Base-by-base conservation (phyloP, 2,888 invertebrate species). In the Apocheima hispidaria region DNA sequence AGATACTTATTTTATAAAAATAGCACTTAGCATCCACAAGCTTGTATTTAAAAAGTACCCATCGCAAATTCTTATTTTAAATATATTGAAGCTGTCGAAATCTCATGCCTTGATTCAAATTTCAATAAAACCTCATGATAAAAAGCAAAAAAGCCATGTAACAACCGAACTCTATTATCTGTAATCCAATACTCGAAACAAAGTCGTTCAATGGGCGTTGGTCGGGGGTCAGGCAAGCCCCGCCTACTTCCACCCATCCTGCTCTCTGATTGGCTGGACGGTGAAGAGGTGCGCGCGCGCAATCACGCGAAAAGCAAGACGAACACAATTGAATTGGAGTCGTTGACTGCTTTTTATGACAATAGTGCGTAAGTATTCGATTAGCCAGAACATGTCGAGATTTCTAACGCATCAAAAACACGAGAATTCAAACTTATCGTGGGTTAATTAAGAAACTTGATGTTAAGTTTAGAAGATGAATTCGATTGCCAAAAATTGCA, bases 271-370 rank as follows among this genome's bases (percentile, higher is more conserved):
- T 92, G 92, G 92, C 65, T 61, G 76, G 65, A 58, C 53, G 52
- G 67, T 65, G 63, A 63, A 68, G 75, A 68, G 72, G 74, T 74
- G 88, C 86, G 88, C 81, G 71, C 63, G 82, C 87, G 87, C 88
- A 87, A 72, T 75, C 72, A 74, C 73, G 70, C 74, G 72, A 71
- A 72, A 74, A 72, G 61, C 53, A 59, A 82, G 77, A 44, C 55
- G 81, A 85, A 85, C 81, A 81, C 85, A 86, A 88, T 89, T 84
- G 82, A 90, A 87, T 84, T 83, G 84, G 83, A 78, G 79, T 79
- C 75, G 79, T 81, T 77, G 52, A 83, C 81, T 79, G 73, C 78
- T 80, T 83, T 83, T 85, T 85, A 83, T 81, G 79, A 77, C 79
- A 77, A 79, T 49, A 49, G 55, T 52, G 51, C 43, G 51, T 61